Evolutionary conservation across 2,888 invertebrate genomes (phyloP), one percentile per base, ranked within the genome.

Genomic region (Cerastis rubricosa): DNA sequence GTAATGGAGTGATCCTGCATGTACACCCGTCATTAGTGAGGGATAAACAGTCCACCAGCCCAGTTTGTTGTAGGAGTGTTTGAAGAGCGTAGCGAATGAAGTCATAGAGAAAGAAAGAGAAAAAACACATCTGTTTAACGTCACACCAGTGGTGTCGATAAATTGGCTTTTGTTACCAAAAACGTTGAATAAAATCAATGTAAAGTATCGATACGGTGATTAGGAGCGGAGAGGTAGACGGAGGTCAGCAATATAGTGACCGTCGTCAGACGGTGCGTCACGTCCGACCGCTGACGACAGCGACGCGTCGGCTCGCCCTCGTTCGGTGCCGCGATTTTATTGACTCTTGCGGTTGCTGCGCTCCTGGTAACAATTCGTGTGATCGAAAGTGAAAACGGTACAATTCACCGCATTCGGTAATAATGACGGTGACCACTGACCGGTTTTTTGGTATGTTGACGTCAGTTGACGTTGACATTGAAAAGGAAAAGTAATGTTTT

Each of bases 221-320:
- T 95, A 95, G 96, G 95, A 94, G 92, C 89, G 89, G 91, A 95
- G 92, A 89, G 89, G 91, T 92, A 96, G 96, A 96, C 96, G 93
- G 93, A 95, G 96, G 96, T 96, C 96, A 96, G 96, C 96, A 96
- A 96, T 96, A 96, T 96, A 95, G 93, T 94, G 95, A 96, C 96
- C 96, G 94, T 95, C 96, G 96, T 96, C 96, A 96, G 92, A 82
- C 90, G 93, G 93, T 91, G 93, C 94, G 95, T 95, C 96, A 95
- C 94, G 94, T 95, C 95, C 92, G 93, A 92, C 94, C 94, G 91
- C 93, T 90, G 89, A 85, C 89, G 85, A 86, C 85, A 75, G 78
- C 84, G 80, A 77, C 82, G 78, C 79, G 81, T 78, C 82, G 79
- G 73, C 84, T 82, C 89, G 88, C 93, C 95, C 95, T 94, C 95